Conservation (phyloP, 2,888 invertebrate genomes). For the Erebia aethiops region DNA sequence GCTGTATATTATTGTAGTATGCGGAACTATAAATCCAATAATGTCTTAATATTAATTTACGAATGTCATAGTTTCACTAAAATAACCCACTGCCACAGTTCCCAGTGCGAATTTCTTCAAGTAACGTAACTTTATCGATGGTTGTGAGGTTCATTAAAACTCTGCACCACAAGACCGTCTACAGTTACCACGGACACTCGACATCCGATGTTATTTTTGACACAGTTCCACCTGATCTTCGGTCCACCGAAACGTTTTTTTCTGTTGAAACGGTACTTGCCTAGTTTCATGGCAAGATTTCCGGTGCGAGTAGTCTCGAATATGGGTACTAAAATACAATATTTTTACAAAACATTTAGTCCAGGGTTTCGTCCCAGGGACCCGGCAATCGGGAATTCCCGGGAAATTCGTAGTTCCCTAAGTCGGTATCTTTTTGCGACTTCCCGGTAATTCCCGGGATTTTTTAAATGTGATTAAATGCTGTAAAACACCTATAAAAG, state of each 20-base stretch:
- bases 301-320: slow-evolving; percentile 69
- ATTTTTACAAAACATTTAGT: neutral
- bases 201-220: slow-evolving; percentile 43
- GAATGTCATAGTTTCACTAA: no score
- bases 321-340: slow-evolving; percentile 48
- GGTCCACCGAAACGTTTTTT: slow-evolving; percentile 48
- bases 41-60: no score
- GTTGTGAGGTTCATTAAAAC: slow-evolving; percentile 39
- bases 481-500: no score
- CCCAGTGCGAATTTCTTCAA: neutral
- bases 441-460: no score
- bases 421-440: no score
- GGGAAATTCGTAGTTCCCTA: no score
- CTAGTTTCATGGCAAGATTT: slow-evolving; percentile 49
- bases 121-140: slow-evolving; percentile 31
- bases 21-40: no score
- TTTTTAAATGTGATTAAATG: no score
- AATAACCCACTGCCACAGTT: no score
- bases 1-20: no score
- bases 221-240: slow-evolving; percentile 55
- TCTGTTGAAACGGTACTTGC: slow-evolving; percentile 52
- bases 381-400: no score
- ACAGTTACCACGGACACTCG: slow-evolving; percentile 43
- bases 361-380: neutral
- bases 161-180: slow-evolving; percentile 38